Evolutionary conservation across 2,888 invertebrate species (phyloP).

Genomic region (Drosophila melanosoma): DNA sequence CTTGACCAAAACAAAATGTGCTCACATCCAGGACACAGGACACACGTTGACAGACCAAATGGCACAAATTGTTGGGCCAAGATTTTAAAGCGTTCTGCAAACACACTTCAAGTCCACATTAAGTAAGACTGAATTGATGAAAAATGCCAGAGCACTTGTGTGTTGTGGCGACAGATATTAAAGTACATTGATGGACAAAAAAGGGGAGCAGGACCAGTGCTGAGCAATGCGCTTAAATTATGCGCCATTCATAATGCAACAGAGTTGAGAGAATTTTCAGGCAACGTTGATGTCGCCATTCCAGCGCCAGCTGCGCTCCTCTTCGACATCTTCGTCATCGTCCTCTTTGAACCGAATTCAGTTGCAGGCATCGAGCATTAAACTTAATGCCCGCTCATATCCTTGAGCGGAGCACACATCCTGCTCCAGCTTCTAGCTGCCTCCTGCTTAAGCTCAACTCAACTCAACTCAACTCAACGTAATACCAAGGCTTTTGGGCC

Average conservation of each 20-base stretch:
- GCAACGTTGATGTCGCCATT: constrained; percentile 4
- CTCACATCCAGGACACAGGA: constrained; percentile 20
- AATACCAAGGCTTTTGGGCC: constrained; percentile 76
- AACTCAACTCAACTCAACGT: constrained; percentile 52
- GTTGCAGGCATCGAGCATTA: constrained; percentile 59
- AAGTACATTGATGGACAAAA: constrained; percentile 35
- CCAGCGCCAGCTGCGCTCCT: constrained; percentile 15
- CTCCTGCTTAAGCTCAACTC: constrained; percentile 51
- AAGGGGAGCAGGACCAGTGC: constrained; percentile 1
- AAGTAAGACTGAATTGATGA: constrained; percentile 14
- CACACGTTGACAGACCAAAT: constrained; percentile 25
- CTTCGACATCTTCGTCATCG: constrained; percentile 16
- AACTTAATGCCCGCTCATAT: constrained; percentile 75
- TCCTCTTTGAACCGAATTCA: constrained; percentile 64
- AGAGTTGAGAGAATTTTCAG: constrained; percentile 42
- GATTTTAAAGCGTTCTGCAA: constrained; percentile 53
- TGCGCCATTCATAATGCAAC: constrained; percentile 82
- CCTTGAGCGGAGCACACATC: constrained; percentile 57
- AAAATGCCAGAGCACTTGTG: constrained; percentile 1
- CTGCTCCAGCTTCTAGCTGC: constrained; percentile 37
- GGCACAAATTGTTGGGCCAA: constrained; percentile 8
- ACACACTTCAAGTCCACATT: constrained; percentile 38
- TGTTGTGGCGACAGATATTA: constrained; percentile 1
- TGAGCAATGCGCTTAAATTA: constrained; percentile 72
- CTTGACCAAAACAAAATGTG: constrained; percentile 57